Conservation (phyloP, 2,113 vertebrate species). For the Nothoprocta pentlandii region DNA sequence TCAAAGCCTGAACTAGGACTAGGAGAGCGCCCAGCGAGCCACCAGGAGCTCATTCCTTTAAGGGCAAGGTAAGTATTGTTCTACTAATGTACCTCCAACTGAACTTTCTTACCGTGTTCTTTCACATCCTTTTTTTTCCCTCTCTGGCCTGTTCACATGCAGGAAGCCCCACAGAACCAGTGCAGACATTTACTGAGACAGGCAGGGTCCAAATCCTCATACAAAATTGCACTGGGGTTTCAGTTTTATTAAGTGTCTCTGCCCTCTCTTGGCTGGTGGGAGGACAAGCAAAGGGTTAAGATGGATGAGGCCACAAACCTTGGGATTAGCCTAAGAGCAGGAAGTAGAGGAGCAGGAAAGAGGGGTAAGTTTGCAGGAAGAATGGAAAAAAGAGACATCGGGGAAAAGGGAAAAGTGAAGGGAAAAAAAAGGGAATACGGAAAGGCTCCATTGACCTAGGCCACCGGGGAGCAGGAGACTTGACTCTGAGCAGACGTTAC, state of each 20-base stretch:
- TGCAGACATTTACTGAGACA: not conserved
- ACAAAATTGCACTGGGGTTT: not conserved
- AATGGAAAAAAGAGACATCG: not conserved
- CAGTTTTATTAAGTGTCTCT: not conserved
- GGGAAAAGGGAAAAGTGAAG: not conserved
- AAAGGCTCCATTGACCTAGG: not conserved
- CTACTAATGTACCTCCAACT: not conserved
- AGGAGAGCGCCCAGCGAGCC: not conserved
- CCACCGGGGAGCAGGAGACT: not conserved
- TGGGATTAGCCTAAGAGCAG: not conserved
- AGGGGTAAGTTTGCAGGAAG: fast-evolving
- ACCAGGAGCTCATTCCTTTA: not conserved
- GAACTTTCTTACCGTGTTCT: not conserved
- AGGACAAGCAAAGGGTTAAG: not conserved
- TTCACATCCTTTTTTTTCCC: not conserved
- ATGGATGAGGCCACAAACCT: not conserved
- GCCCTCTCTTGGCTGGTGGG: not conserved
- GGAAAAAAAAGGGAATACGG: not conserved
- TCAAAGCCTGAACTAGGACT: not conserved
- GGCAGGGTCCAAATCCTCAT: not conserved
- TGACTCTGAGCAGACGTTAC: fast-evolving
- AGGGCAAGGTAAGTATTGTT: not conserved
- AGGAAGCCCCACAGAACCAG: not conserved
- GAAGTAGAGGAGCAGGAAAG: not conserved
- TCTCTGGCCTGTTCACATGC: not conserved